Conservation (phyloP, 2,888 invertebrate genomes). For the Drymonia ruficornis region DNA sequence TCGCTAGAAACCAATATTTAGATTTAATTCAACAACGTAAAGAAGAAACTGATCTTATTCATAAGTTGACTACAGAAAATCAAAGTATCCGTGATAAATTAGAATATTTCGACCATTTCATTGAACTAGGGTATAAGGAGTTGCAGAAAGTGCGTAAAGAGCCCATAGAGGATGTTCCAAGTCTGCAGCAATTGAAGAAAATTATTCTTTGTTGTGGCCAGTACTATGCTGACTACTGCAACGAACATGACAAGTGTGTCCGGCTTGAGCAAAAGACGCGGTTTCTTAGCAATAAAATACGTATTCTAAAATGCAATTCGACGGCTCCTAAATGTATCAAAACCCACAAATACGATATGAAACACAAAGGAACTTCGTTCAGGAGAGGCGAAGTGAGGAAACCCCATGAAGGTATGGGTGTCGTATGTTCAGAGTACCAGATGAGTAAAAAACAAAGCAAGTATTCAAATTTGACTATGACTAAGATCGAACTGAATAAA, state of each 20-base stretch:
- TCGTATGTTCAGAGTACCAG: constrained; percentile 24
- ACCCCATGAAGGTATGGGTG: constrained; percentile 14
- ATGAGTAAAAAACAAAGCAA: constrained; percentile 15
- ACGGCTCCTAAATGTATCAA: constrained; percentile 38
- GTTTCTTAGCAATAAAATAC: constrained; percentile 56
- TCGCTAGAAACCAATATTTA: constrained; percentile 45
- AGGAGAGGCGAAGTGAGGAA: constrained; percentile 20
- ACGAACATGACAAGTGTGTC: constrained; percentile 45
- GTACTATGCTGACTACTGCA: constrained; percentile 55
- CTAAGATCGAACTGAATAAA: constrained; percentile 24
- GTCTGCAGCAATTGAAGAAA: constrained; percentile 50
- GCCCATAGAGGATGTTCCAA: constrained; percentile 36
- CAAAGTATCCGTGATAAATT: constrained; percentile 43
- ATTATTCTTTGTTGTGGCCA: constrained; percentile 58
- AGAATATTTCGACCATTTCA: constrained; percentile 45
- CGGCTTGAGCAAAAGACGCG: constrained; percentile 56
- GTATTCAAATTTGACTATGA: constrained; percentile 22
- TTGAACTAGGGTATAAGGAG: constrained; percentile 56
- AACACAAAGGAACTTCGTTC: constrained; percentile 30
- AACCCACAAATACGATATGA: constrained; percentile 34
- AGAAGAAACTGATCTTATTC: constrained; percentile 36
- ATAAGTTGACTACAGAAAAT: constrained; percentile 46
- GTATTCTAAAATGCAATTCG: constrained; percentile 52
- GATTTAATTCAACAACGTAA: constrained; percentile 42
- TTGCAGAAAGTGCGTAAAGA: constrained; percentile 49